Base-by-base conservation (phyloP, 92 coral and sea anemone genomes). In the Phenganax marumi region DNA sequence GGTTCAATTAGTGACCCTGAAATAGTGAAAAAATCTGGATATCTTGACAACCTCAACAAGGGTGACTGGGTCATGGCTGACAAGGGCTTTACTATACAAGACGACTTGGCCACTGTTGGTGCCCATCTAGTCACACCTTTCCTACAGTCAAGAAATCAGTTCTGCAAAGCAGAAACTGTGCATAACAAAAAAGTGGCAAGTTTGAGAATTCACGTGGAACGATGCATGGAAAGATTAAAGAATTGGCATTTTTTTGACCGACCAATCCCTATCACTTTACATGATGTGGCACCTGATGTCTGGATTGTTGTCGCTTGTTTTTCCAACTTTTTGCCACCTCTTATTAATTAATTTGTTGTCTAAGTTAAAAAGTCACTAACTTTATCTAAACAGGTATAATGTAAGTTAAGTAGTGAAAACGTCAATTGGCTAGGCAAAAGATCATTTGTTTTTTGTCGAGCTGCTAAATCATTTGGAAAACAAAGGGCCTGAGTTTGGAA, bases 221-320 rank as follows among this genome's bases (percentile, higher is more conserved):
- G 91, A 50, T 89, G 77, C 57, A 86, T 77, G 85, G 89, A 82
- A 79, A 73, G 87, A 18, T 66, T 86, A 23, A 89, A 82, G 80
- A 89, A 86, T 81, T 89, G 89, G 91, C 89, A 89, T 65, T 76
- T 81, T 78, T 86, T 89, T 77, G 91, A 86, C 61, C 19, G 89
- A 82, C 77, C 72, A n/a, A 77, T 89, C 17, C 91, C 89, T 68
- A 86, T 86, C 73, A 63, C 86, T 22, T 58, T 77, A 73, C 74
- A 84, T 18, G 39, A 21, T 43, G 58, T 70, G 75, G 87, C 89
- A 46, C 82, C 91, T 68, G 89, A 86, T 70, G 78, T 86, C 56
- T 85, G 83, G 83, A 85, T 80, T 70, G 81, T 86, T 22, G 47
- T 86, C 57, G 86, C 83, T 33, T 73, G 86, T 58, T 47, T 88